phyloP scores from a whole-genome alignment of 2,888 invertebrate species.

The Spisula subtruncata region DNA sequence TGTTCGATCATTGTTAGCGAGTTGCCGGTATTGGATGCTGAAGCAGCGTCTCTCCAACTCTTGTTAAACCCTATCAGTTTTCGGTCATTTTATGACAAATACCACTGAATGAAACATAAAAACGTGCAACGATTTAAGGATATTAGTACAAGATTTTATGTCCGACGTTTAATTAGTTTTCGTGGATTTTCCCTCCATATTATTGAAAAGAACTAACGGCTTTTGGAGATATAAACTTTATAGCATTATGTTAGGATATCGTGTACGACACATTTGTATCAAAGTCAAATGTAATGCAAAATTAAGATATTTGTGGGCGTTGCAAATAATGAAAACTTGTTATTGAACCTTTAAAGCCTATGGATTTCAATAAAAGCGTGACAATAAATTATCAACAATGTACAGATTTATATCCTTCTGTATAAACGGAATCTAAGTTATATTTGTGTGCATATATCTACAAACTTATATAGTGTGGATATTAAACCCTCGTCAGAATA shows the following conservation, averaged over 20 bases:
- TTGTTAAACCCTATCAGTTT: not conserved
- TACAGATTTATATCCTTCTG: not conserved
- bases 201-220: constrained; percentile 11
- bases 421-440: not conserved
- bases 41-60: not conserved
- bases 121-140: not conserved
- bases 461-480: not conserved
- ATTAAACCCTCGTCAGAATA: not conserved
- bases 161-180: not conserved
- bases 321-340: constrained; percentile 10
- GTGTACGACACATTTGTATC: not conserved
- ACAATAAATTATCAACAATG: not conserved
- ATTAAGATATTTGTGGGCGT: not conserved
- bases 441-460: too few relatives aligned
- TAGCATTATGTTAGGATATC: not conserved
- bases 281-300: not conserved
- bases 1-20: not conserved
- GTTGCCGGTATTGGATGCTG: not conserved
- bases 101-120: not conserved
- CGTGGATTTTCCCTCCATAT: not conserved
- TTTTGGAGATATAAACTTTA: not conserved
- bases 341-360: not conserved
- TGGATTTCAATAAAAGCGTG: not conserved
- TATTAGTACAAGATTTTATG: not conserved
- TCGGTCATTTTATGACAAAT: not conserved